A percentile compares a stretch with the other conserved stretches of the same genome.
phyloP scores from a whole-genome alignment of 2,113 vertebrate genomes.

The Menura novaehollandiae region DNA sequence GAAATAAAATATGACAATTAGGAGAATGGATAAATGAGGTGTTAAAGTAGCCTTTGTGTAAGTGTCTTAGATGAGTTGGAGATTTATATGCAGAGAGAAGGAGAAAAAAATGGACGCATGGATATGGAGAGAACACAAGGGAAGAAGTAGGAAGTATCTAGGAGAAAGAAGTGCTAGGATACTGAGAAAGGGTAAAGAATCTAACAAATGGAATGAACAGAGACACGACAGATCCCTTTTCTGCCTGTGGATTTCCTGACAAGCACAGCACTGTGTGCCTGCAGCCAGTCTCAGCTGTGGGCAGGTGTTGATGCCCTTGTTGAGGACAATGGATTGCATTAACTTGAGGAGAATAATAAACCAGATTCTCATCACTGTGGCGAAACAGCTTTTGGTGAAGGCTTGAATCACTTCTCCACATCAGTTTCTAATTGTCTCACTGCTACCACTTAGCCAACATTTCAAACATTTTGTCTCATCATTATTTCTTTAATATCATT shows the following conservation, averaged over 20 bases:
- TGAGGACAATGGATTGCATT: not conserved
- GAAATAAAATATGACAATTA: not conserved
- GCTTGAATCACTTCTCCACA: not conserved
- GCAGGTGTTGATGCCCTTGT: not conserved
- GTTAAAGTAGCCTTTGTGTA: not conserved
- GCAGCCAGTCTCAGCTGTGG: not conserved
- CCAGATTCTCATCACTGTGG: not conserved
- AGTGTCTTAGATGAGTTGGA: not conserved
- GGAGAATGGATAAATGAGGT: not conserved
- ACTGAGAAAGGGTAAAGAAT: not conserved
- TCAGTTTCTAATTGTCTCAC: not conserved
- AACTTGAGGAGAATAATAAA: not conserved
- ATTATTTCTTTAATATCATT: not conserved
- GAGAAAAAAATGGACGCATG: not conserved
- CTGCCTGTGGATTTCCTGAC: not conserved
- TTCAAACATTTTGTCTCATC: not conserved
- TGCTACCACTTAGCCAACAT: not conserved
- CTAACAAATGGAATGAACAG: not conserved
- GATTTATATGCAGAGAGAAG: not conserved
- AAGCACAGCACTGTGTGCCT: not conserved
- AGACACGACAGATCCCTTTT: not conserved
- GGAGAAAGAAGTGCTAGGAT: not conserved
- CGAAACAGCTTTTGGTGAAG: not conserved
- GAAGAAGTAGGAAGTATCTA: not conserved
- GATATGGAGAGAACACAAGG: not conserved